phyloP scores from a whole-genome alignment of 2,888 invertebrate genomes.

The Sesia apiformis region DNA sequence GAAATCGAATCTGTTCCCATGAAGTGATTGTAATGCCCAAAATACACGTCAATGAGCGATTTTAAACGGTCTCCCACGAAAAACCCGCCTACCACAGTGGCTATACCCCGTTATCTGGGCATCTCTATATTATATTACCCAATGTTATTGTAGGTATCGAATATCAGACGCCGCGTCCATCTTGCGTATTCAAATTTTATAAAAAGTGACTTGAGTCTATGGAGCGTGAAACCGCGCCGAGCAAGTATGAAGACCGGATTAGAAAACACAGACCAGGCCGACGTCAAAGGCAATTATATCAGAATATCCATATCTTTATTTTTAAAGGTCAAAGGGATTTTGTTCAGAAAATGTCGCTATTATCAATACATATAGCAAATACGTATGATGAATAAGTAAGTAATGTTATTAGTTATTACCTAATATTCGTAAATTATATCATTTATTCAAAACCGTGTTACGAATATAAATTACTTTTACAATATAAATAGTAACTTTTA shows the following conservation, averaged over 20 bases:
- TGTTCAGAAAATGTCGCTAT: background rate
- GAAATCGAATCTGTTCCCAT: conserved; percentile 39
- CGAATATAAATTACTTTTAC: no score
- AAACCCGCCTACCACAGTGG: conserved; percentile 53
- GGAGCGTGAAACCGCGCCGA: conserved; percentile 47
- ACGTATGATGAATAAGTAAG: no score
- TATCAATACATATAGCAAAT: no score
- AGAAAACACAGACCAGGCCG: background rate
- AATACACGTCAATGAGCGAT: conserved; percentile 24
- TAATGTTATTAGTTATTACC: no score
- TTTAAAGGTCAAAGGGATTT: background rate
- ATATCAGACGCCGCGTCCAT: conserved; percentile 24
- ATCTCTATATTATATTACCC: conserved; percentile 19
- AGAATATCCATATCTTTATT: background rate
- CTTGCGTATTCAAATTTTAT: conserved; percentile 34
- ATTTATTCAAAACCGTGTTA: no score
- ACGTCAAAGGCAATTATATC: background rate
- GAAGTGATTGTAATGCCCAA: conserved; percentile 43
- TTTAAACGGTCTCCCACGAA: conserved; percentile 44
- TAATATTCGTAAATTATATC: no score
- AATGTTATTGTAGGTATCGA: conserved; percentile 24
- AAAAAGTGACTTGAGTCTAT: conserved; percentile 37
- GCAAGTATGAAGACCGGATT: background rate
- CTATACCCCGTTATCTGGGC: conserved; percentile 38
- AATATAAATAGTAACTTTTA: no score